Conservation (phyloP, 1,140 invertebrate genomes). For the Wiebesia pumilae region DNA sequence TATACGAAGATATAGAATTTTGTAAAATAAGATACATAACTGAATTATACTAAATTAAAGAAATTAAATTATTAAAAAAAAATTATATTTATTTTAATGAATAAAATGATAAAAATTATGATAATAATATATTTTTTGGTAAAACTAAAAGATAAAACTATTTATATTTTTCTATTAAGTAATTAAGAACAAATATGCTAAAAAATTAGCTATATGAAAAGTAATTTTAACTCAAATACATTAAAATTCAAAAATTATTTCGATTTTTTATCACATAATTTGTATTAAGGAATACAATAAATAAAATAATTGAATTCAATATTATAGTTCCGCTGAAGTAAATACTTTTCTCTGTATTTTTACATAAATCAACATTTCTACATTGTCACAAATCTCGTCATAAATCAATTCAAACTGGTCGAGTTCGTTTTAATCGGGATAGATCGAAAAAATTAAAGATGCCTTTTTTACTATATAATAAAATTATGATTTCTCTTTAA, state of each 20-base stretch:
- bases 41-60: too few species aligned
- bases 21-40: too few species aligned
- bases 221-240: neutral
- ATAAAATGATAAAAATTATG: too few species aligned
- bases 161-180: too few species aligned
- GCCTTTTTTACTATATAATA: neutral
- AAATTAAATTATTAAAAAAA: too few species aligned
- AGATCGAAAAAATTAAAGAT: neutral
- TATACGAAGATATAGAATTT: too few species aligned
- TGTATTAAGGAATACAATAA: neutral
- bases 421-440: neutral
- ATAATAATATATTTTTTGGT: too few species aligned
- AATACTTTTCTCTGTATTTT: constrained; percentile 4
- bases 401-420: neutral
- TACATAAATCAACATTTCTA: neutral
- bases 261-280: neutral
- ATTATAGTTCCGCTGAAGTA: neutral
- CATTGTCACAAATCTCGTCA: neutral
- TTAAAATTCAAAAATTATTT: neutral
- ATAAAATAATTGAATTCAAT: neutral
- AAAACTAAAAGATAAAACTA: too few species aligned
- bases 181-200: neutral
- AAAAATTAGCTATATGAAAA: neutral
- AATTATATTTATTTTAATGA: too few species aligned
- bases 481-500: neutral